Percentiles rank a stretch among this genome's conserved stretches.
Evolutionary conservation across 2,888 invertebrate genomes (phyloP).

Genomic region (Cyclophora punctaria): DNA sequence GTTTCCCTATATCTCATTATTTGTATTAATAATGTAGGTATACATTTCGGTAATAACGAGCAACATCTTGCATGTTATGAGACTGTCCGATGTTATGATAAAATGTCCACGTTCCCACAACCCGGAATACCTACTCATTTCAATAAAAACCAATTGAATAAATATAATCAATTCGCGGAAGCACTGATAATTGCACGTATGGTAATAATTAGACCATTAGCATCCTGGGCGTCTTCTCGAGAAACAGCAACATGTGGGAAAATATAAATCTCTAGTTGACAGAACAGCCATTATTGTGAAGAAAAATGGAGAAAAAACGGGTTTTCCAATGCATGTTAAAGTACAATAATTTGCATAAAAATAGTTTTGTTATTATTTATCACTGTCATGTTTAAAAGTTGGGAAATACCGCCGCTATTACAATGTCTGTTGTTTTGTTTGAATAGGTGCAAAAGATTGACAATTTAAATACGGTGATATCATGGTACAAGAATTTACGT

Average conservation of each 20-base stretch:
- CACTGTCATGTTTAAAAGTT: constrained; percentile 9
- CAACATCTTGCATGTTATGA: no score
- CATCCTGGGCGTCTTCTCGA: constrained; percentile 11
- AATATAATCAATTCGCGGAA: constrained; percentile 42
- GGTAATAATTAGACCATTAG: constrained; percentile 42
- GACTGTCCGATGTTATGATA: constrained; percentile 7
- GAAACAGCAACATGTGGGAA: constrained; percentile 41
- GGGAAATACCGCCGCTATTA: constrained; percentile 17
- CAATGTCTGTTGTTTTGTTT: no score
- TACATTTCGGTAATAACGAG: no score
- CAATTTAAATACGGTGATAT: no score
- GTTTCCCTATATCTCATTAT: no score
- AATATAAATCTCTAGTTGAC: constrained; percentile 55
- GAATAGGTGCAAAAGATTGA: no score
- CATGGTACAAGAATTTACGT: no score
- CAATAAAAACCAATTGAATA: constrained; percentile 28
- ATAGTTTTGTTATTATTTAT: constrained; percentile 11
- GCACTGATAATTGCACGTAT: constrained; percentile 33
- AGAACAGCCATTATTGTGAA: constrained; percentile 36
- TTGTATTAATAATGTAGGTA: no score
- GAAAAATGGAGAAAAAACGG: constrained; percentile 25
- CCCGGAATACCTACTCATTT: constrained; percentile 37
- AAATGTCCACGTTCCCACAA: constrained; percentile 19
- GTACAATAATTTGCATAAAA: constrained; percentile 26
- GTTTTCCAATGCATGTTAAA: constrained; percentile 33